Evolutionary conservation across 1,140 invertebrate genomes (phyloP).

Genomic region (Apocrypta bakeri): DNA sequence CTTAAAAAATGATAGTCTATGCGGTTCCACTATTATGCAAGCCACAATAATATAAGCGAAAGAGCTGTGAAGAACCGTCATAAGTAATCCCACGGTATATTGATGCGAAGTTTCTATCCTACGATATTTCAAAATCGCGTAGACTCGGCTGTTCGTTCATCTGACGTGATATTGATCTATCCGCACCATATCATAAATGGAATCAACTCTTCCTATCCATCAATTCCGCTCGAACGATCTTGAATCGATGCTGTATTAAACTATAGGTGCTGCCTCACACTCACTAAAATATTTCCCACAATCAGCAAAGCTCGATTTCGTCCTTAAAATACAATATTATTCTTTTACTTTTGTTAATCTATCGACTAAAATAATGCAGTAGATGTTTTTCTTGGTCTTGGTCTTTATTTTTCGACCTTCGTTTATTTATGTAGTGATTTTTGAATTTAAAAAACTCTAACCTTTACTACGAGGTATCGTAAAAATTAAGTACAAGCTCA

Average conservation of each 20-base stretch:
- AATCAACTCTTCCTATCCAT: slow-evolving; percentile 19
- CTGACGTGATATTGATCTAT: slow-evolving; percentile 15
- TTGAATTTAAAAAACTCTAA: too few species aligned
- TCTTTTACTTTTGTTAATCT: background rate
- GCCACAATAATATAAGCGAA: background rate
- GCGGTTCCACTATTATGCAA: background rate
- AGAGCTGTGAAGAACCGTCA: background rate
- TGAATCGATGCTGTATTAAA: too few species aligned
- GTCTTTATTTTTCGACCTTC: too few species aligned
- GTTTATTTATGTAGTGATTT: too few species aligned
- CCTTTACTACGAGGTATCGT: too few species aligned
- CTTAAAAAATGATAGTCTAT: background rate
- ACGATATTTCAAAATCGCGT: slow-evolving; percentile 17
- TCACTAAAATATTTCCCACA: background rate
- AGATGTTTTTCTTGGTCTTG: background rate
- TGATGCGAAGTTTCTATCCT: background rate
- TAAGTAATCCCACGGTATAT: background rate
- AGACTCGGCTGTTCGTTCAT: background rate
- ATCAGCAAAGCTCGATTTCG: background rate
- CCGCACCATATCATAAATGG: slow-evolving; percentile 8
- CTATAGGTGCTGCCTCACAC: background rate
- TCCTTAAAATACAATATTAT: background rate
- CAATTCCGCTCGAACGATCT: background rate
- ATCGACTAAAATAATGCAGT: too few species aligned
- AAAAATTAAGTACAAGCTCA: too few species aligned